Percentiles rank a stretch among this genome's conserved stretches.
Evolutionary conservation across 1,140 invertebrate species (phyloP).

Genomic region (Drosophila santomea): DNA sequence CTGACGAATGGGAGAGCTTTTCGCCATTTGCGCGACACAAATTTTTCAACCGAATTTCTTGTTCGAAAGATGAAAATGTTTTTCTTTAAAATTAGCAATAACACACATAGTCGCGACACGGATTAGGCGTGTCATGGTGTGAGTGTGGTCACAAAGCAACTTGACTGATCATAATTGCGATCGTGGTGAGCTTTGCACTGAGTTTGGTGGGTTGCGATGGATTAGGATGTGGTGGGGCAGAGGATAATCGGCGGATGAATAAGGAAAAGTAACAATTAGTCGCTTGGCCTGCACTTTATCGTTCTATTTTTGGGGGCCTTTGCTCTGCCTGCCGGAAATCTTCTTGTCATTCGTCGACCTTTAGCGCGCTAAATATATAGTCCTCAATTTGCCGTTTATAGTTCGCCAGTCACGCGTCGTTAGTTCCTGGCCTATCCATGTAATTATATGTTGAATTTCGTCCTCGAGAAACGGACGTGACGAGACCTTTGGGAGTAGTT

Average conservation of each 20-base stretch:
- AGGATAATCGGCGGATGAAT: slow-evolving; percentile 5
- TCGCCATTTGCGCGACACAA: slow-evolving; percentile 73
- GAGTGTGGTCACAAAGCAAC: slow-evolving; percentile 27
- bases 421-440: slow-evolving; percentile 24
- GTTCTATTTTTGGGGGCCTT: slow-evolving; percentile 57
- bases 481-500: slow-evolving; percentile 29
- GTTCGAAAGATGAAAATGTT: slow-evolving; percentile 81
- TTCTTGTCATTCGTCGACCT: slow-evolving; percentile 79
- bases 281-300: slow-evolving; percentile 59
- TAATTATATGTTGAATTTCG: slow-evolving; percentile 17
- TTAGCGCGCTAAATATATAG: slow-evolving; percentile 56
- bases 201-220: background rate
- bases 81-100: slow-evolving; percentile 80
- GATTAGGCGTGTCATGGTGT: slow-evolving; percentile 50
- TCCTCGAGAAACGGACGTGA: slow-evolving; percentile 7
- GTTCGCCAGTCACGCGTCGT: slow-evolving; percentile 16
- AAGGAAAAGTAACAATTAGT: slow-evolving; percentile 52
- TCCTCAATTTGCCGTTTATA: slow-evolving; percentile 27
- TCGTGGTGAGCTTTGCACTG: slow-evolving; percentile 16
- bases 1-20: slow-evolving; percentile 73
- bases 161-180: slow-evolving; percentile 65
- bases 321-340: slow-evolving; percentile 68
- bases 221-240: background rate
- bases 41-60: slow-evolving; percentile 64
- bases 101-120: slow-evolving; percentile 40